phyloP scores from a whole-genome alignment of 2,113 vertebrate genomes.

The Dromaius novaehollandiae region DNA sequence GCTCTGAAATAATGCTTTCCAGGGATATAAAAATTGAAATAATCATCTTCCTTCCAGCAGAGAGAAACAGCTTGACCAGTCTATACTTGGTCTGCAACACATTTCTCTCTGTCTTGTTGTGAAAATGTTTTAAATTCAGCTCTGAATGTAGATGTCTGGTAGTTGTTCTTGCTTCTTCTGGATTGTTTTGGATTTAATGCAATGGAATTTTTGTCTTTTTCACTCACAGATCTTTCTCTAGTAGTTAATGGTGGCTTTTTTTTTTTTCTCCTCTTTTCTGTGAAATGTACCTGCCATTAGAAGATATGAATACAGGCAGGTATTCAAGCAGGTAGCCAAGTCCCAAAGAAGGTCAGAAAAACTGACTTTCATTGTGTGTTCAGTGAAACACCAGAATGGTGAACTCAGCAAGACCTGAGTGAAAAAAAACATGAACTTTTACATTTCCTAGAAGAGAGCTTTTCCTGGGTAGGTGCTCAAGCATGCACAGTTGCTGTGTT shows the following conservation, averaged over 20 bases:
- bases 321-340: too few relatives aligned
- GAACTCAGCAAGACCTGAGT: not conserved
- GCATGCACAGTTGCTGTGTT: not conserved
- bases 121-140: not conserved
- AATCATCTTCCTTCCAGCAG: not conserved
- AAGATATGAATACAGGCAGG: not conserved
- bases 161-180: not conserved
- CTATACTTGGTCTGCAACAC: not conserved
- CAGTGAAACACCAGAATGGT: not conserved
- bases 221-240: not conserved
- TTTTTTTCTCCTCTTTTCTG: too few relatives aligned
- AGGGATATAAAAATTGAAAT: not conserved
- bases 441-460: not conserved
- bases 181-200: not conserved
- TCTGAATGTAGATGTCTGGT: not conserved
- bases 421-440: not conserved
- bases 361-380: not conserved
- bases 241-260: not conserved
- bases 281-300: not conserved
- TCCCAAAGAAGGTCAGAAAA: not conserved
- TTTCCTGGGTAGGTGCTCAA: not conserved
- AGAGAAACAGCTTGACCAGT: not conserved
- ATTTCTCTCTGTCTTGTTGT: too few relatives aligned
- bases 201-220: not conserved
- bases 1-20: not conserved